A percentile compares a stretch with the other conserved stretches of the same genome.
These are phyloP conservation scores for Aphodius granarius DNA, from an alignment of 2,888 invertebrate genomes.

Conservation along the genomic window DNA sequence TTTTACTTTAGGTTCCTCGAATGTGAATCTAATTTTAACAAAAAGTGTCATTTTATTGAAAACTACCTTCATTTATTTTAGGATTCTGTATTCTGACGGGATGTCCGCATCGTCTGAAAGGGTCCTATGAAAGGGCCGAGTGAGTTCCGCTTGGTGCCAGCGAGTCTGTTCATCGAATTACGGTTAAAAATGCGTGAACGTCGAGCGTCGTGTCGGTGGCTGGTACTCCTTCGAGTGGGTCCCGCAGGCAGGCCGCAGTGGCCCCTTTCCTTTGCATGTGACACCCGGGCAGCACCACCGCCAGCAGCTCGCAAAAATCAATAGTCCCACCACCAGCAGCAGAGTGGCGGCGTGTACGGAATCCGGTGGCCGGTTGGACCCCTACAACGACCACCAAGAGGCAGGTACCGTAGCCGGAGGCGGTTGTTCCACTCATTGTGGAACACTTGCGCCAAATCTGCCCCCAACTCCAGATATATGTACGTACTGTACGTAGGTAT, in stretches of 20 bases:
- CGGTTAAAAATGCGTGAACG: not conserved
- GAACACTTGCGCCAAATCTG: not conserved
- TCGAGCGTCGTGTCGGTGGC: not conserved
- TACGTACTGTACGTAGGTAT: not conserved
- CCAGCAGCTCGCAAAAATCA: slow-evolving; percentile 46
- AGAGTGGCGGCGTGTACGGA: slow-evolving; percentile 38
- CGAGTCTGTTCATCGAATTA: not conserved
- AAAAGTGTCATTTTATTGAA: no score
- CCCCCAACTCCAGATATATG: not conserved
- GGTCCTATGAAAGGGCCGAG: not conserved
- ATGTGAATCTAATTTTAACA: no score
- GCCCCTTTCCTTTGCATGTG: slow-evolving; percentile 3
- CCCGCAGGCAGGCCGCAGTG: not conserved
- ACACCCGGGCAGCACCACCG: slow-evolving; percentile 40
- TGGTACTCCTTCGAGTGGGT: not conserved
- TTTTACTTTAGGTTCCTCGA: no score
- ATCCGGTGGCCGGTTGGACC: slow-evolving; percentile 24
- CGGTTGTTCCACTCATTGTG: not conserved
- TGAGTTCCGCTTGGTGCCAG: not conserved
- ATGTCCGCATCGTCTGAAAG: no score
- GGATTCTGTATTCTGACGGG: no score
- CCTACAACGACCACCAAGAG: slow-evolving; percentile 38
- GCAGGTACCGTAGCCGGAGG: slow-evolving; percentile 18
- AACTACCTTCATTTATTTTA: no score
- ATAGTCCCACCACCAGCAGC: slow-evolving; percentile 43